A percentile compares a stretch with the other conserved stretches of the same genome.
These are phyloP conservation scores for Lanius ludovicianus DNA, from an alignment of 2,113 vertebrate species.

Conservation along the genomic window DNA sequence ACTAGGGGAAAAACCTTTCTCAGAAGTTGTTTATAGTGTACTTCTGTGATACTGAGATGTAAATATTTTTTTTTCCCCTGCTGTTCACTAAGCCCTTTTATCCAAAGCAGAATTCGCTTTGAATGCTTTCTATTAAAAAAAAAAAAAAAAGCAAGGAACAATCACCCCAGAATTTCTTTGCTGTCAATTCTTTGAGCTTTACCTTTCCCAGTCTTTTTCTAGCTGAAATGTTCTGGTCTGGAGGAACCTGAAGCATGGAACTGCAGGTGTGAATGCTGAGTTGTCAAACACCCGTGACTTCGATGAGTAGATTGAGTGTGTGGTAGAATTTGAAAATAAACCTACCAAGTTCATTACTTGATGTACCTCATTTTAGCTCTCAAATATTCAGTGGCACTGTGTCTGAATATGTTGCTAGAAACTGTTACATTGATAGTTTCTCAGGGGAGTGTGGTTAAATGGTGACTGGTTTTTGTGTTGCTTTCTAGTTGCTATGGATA, in stretches of 20 bases:
- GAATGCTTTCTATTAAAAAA: background rate
- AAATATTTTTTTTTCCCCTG: background rate
- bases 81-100: background rate
- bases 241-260: background rate
- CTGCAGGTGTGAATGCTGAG: background rate
- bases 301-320: background rate
- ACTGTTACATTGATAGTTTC: background rate
- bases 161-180: background rate
- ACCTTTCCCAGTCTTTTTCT: background rate
- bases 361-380: background rate
- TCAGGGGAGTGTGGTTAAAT: background rate
- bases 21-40: background rate
- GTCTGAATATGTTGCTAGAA: background rate
- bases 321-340: background rate
- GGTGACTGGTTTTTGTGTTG: constrained; percentile 22
- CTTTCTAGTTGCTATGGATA: constrained; percentile 35
- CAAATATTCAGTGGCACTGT: background rate
- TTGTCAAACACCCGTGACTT: background rate
- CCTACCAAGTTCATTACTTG: background rate
- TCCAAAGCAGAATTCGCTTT: background rate
- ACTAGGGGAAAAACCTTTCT: background rate
- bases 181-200: background rate
- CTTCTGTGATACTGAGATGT: background rate
- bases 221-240: background rate
- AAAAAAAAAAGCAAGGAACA: background rate